These are phyloP conservation scores for Dipodomys spectabilis DNA, from an alignment of 2,113 vertebrate species.

Conservation along the genomic window DNA sequence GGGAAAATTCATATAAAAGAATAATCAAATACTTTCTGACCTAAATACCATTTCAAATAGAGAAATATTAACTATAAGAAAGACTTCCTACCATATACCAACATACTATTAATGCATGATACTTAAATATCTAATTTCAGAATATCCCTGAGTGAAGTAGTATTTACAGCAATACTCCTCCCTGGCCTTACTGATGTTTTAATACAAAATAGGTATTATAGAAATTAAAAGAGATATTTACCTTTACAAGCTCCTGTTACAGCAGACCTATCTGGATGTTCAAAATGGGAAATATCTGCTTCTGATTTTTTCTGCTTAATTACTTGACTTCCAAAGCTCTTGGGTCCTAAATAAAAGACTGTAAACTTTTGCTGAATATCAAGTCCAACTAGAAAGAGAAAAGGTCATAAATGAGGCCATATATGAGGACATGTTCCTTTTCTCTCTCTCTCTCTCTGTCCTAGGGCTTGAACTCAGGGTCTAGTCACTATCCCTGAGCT, in stretches of 20 bases:
- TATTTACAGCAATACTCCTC: background rate
- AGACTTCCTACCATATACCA: background rate
- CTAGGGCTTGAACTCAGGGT: no score
- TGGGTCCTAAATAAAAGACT: constrained; percentile 88
- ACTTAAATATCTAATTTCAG: constrained; percentile 2
- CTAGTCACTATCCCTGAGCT: no score
- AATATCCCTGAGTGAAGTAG: background rate
- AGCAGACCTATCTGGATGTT: constrained; percentile 52
- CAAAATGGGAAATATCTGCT: constrained; percentile 69
- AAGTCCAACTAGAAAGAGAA: constrained; percentile 90
- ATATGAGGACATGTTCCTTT: background rate
- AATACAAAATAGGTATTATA: constrained; percentile 15
- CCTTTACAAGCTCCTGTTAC: constrained; percentile 78
- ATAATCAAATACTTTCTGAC: background rate
- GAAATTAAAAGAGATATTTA: constrained; percentile 69
- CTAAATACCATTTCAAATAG: constrained; percentile 12
- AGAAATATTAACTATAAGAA: constrained; percentile 33
- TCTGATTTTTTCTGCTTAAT: constrained; percentile 73
- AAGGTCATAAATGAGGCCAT: constrained; percentile 25
- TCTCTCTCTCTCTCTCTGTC: no score
- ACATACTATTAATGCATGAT: background rate
- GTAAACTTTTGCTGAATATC: constrained; percentile 93
- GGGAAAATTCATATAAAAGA: background rate
- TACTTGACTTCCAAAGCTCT: constrained; percentile 79
- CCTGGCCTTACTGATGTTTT: background rate